Conservation (phyloP, 2,113 vertebrate species). For the Natator depressus region DNA sequence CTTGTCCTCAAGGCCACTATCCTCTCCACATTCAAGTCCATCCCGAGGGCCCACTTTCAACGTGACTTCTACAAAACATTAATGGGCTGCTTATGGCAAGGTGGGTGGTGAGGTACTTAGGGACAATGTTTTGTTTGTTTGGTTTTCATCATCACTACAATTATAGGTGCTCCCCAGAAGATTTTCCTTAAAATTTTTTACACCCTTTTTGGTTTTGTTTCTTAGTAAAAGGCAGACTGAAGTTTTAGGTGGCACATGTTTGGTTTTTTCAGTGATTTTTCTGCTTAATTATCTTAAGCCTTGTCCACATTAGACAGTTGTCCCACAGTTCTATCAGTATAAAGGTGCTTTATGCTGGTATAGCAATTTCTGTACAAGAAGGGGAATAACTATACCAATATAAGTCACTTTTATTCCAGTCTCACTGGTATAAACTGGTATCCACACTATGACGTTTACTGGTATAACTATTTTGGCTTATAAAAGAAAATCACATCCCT, state of each 20-base stretch:
- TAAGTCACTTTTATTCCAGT: not conserved
- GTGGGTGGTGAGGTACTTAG: not conserved
- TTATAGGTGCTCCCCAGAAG: not conserved
- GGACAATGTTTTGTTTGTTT: not conserved
- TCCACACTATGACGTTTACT: not conserved
- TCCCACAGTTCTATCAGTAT: not conserved
- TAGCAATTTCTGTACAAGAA: not conserved
- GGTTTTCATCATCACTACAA: not conserved
- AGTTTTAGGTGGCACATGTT: no score
- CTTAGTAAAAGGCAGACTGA: not conserved
- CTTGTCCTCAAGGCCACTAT: not conserved
- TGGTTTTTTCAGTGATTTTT: not conserved
- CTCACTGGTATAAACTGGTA: not conserved
- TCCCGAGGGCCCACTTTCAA: not conserved
- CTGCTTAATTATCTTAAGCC: not conserved
- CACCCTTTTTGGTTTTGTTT: not conserved
- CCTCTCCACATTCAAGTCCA: not conserved
- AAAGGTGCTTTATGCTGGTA: not conserved
- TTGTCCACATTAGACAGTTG: not conserved
- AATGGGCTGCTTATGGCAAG: not conserved
- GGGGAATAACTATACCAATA: not conserved
- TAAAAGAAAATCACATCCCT: no score
- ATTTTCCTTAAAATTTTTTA: not conserved
- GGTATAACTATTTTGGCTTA: not conserved
- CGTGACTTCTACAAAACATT: not conserved